Evolutionary conservation across 2,113 vertebrate species (phyloP).

Genomic region (Bungarus multicinctus): DNA sequence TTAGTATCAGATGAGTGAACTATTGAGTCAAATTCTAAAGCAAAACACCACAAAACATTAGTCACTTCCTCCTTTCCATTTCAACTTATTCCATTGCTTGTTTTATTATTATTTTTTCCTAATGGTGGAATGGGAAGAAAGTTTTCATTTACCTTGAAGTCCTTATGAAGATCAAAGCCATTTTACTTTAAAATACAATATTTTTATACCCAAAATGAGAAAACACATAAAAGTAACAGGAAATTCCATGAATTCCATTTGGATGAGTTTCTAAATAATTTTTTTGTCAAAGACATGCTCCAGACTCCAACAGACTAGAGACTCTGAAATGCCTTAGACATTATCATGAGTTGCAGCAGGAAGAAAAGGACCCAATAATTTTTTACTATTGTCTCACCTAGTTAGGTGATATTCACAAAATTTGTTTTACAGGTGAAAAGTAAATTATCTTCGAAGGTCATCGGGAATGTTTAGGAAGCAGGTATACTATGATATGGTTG

Average conservation of each 20-base stretch:
- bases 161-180: background rate
- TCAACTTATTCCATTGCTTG: background rate
- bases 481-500: background rate
- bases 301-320: background rate
- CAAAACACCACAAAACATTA: background rate
- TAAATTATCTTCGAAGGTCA: background rate
- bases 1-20: background rate
- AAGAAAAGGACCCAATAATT: background rate
- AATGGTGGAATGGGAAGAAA: background rate
- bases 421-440: background rate
- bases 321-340: background rate
- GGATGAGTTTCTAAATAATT: conserved; percentile 12
- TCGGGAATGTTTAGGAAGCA: background rate
- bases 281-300: background rate
- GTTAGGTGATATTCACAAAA: background rate
- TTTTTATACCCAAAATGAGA: background rate
- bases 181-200: background rate
- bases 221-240: conserved; percentile 17
- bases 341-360: background rate
- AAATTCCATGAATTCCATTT: conserved; percentile 19
- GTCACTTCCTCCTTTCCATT: background rate
- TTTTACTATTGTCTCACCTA: background rate
- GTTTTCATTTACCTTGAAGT: background rate
- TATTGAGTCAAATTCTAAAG: background rate
- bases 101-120: background rate